These are phyloP conservation scores for Macrochelys suwanniensis DNA, from an alignment of 2,797 vertebrate genomes.

Conservation along the genomic window DNA sequence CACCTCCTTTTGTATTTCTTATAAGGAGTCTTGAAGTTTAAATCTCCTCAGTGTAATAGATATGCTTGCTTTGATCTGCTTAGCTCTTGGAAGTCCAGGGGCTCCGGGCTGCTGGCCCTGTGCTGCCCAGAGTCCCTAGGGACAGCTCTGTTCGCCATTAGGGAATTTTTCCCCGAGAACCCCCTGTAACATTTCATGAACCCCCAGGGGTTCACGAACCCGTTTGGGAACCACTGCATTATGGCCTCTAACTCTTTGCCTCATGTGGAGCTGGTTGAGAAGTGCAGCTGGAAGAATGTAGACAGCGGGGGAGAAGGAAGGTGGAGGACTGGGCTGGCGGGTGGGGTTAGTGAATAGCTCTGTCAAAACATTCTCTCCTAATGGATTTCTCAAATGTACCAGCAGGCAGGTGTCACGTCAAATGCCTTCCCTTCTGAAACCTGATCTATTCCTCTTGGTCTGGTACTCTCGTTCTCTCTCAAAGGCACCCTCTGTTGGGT, in stretches of 20 bases:
- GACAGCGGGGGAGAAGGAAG: conserved; percentile 1
- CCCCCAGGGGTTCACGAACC: too few species aligned
- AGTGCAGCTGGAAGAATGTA: neutral
- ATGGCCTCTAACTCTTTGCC: neutral
- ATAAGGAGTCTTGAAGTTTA: too few species aligned
- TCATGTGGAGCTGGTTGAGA: conserved; percentile 2
- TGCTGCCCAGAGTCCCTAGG: too few species aligned
- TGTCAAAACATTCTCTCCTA: conserved; percentile 86
- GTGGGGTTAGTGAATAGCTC: conserved; percentile 62
- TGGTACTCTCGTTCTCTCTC: conserved; percentile 83
- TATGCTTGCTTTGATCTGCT: too few species aligned
- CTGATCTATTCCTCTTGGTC: conserved; percentile 57
- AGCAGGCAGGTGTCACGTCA: conserved; percentile 68
- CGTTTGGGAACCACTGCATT: neutral
- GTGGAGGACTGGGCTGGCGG: neutral
- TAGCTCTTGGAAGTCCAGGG: too few species aligned
- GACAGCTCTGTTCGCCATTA: too few species aligned
- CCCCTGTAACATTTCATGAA: too few species aligned
- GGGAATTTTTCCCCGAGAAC: too few species aligned
- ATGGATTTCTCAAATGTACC: conserved; percentile 90
- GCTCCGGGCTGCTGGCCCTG: too few species aligned
- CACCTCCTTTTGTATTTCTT: too few species aligned
- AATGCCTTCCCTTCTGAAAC: conserved; percentile 57
- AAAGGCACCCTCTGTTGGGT: conserved; percentile 15
- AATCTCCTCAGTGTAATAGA: too few species aligned